phyloP scores from a whole-genome alignment of 1,140 invertebrate genomes.

The Drosophila simulans region DNA sequence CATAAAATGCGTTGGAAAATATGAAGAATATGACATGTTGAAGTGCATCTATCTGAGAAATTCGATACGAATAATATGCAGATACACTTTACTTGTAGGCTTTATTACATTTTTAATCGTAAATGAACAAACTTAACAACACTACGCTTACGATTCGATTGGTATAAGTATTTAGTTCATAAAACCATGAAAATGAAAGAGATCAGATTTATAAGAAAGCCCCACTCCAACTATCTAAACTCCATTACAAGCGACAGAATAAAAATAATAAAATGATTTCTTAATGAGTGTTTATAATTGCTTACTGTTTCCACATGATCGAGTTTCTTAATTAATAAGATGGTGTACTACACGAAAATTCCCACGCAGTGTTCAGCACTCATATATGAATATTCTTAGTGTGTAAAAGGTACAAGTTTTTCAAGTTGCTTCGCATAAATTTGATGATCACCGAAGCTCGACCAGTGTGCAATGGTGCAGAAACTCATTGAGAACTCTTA shows the following conservation, averaged over 20 bases:
- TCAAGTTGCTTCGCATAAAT: slow-evolving; percentile 56
- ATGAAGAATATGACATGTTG: slow-evolving; percentile 69
- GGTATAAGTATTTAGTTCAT: no score
- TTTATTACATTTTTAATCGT: no score
- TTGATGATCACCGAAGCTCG: slow-evolving; percentile 67
- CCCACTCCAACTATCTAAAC: no score
- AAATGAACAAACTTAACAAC: no score
- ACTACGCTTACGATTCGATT: no score
- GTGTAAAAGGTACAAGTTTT: slow-evolving; percentile 34
- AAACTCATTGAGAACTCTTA: slow-evolving; percentile 29
- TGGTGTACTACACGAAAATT: slow-evolving; percentile 27
- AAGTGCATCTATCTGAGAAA: slow-evolving; percentile 63
- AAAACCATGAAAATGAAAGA: no score
- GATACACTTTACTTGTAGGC: not conserved
- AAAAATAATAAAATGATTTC: not conserved
- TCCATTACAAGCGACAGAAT: no score
- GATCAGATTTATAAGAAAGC: no score
- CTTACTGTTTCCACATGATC: slow-evolving; percentile 55
- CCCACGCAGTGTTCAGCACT: slow-evolving; percentile 59
- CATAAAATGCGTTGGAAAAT: slow-evolving; percentile 44
- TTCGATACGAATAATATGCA: slow-evolving; percentile 35
- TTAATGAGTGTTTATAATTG: slow-evolving; percentile 21
- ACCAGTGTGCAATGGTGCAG: slow-evolving; percentile 56
- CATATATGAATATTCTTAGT: slow-evolving; percentile 37
- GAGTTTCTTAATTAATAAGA: slow-evolving; percentile 57